Evolutionary conservation across 2,797 vertebrate genomes (phyloP).

Genomic region (Morus bassanus): DNA sequence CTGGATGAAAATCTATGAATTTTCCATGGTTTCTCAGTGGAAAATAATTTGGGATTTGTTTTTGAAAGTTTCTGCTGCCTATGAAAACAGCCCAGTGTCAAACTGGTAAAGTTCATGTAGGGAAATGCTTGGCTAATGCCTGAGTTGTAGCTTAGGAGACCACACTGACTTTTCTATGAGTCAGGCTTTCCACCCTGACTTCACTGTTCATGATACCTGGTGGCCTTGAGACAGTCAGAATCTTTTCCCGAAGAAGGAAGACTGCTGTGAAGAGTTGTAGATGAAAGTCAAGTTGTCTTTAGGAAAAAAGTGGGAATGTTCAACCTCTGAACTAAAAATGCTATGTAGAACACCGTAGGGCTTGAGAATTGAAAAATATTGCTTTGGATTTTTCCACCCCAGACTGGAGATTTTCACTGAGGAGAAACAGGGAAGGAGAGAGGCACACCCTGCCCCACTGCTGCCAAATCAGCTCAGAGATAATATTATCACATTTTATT

Average conservation of each 20-base stretch:
- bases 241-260: background rate
- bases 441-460: background rate
- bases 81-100: background rate
- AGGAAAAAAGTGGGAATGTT: background rate
- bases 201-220: background rate
- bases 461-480: background rate
- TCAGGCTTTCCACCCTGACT: background rate
- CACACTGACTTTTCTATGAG: background rate
- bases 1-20: background rate
- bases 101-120: background rate
- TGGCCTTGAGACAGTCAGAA: background rate
- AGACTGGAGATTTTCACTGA: background rate
- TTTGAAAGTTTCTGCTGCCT: background rate
- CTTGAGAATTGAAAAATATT: background rate
- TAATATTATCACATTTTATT: background rate
- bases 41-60: background rate
- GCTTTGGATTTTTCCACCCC: background rate
- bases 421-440: background rate
- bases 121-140: background rate
- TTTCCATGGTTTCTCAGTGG: background rate
- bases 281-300: background rate
- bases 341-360: rapidly evolving
- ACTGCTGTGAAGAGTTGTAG: background rate
- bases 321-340: background rate
- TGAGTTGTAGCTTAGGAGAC: background rate